phyloP scores from a whole-genome alignment of 2,888 invertebrate genomes.

The Amphipyra berbera region DNA sequence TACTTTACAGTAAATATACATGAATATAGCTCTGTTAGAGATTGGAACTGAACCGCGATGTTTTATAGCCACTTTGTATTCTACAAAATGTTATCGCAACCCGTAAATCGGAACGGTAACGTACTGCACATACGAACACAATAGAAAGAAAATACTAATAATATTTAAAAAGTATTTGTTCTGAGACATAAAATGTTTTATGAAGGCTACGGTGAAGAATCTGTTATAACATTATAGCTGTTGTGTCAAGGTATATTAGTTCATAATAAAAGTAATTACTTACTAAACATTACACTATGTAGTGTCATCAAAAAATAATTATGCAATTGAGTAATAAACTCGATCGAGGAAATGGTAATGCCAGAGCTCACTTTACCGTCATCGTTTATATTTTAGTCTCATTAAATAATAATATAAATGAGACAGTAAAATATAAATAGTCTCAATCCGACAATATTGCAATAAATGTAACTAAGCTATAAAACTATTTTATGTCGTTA shows the following conservation, averaged over 20 bases:
- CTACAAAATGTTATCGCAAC: slow-evolving; percentile 61
- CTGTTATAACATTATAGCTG: not conserved
- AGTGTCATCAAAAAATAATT: slow-evolving; percentile 21
- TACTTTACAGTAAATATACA: slow-evolving; percentile 39
- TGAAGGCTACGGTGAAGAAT: not conserved
- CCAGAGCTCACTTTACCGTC: slow-evolving; percentile 6
- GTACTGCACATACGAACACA: slow-evolving; percentile 48
- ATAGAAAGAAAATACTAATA: slow-evolving; percentile 38
- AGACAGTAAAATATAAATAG: too few species aligned
- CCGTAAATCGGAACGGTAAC: slow-evolving; percentile 56
- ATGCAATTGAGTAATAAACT: slow-evolving; percentile 24
- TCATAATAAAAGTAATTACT: not conserved
- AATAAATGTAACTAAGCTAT: too few species aligned
- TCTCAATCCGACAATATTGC: too few species aligned
- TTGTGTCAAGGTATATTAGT: not conserved
- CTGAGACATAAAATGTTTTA: slow-evolving; percentile 5
- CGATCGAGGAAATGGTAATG: slow-evolving; percentile 6
- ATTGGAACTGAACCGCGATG: slow-evolving; percentile 35
- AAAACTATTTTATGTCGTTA: too few species aligned
- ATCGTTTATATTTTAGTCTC: slow-evolving; percentile 10
- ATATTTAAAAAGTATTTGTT: slow-evolving; percentile 13
- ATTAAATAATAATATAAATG: too few species aligned
- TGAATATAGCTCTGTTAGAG: slow-evolving; percentile 28
- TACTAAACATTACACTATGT: slow-evolving; percentile 20
- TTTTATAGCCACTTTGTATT: slow-evolving; percentile 56